Evolutionary conservation across 2,113 vertebrate species (phyloP), one percentile per base, ranked within the genome.

Genomic region (Mixornis gularis): DNA sequence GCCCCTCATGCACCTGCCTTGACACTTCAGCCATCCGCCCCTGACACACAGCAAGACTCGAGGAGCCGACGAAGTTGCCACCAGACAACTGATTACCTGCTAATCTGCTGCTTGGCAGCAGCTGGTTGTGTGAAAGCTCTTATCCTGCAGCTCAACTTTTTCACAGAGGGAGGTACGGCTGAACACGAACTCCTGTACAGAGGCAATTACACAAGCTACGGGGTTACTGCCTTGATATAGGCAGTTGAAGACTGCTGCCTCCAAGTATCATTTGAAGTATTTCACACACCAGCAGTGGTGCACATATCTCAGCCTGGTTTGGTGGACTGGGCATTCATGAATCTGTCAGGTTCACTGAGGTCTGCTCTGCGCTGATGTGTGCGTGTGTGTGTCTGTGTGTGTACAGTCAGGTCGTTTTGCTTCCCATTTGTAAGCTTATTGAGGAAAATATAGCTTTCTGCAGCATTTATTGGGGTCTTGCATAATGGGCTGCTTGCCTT

Each of bases 81-180:
- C 89, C 92, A 92, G 92, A 76, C 93, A 77, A 73, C 94, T 95
- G 94, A 95, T 95, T 95, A 95, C 94, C 94, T 95, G 95, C 93
- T 96, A 95, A 95, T 96, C 94, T 95, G 90, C 95, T 87, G 87
- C 85, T 95, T 96, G 95, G 94, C 94, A 95, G 94, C 95, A 94
- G 94, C 94, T 89, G 95, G 92, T 92, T 92, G 92, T 96, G 94
- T 91, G 93, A 96, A 96, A 96, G 90, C 94, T 96, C 94, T 92
- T 82, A 89, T 96, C 79, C 90, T 95, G 87, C 89, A 89, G 87
- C 93, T 95, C 94, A 96, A 95, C 95, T 96, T 96, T 95, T 92
- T 94, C 95, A 92, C 95, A 96, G 94, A 94, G 94, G 95, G 95
- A 94, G 95, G 93, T 89, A 95, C 1, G 13, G 74, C 94, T 95